Evolutionary conservation across 1,140 invertebrate species (phyloP).

Genomic region (Phymorhynchus buccinoides): DNA sequence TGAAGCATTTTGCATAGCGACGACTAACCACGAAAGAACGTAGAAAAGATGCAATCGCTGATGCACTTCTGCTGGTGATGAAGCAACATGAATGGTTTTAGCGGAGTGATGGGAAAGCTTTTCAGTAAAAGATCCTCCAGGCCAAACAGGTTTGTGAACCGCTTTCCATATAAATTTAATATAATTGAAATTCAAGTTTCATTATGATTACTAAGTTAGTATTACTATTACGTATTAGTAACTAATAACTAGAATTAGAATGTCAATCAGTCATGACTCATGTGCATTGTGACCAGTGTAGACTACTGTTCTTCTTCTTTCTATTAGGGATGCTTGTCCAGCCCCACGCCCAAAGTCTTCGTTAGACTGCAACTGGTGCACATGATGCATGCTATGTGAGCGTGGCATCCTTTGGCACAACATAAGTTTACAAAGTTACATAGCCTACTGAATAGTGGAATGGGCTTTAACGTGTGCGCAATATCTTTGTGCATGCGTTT

Average conservation of each 20-base stretch:
- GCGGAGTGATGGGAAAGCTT: slow-evolving; percentile 38
- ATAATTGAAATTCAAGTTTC: no score
- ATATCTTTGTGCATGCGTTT: no score
- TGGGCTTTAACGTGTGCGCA: no score
- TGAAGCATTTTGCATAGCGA: slow-evolving; percentile 21
- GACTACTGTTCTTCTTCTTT: background rate
- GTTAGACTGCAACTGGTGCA: no score
- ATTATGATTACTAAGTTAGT: no score
- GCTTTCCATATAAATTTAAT: no score
- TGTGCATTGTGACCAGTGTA: background rate
- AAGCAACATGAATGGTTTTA: background rate
- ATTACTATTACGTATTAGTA: background rate
- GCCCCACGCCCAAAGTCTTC: no score
- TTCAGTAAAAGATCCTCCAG: slow-evolving; percentile 35
- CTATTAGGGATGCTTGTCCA: no score
- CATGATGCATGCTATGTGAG: no score
- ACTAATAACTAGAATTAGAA: background rate
- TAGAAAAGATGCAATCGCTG: background rate
- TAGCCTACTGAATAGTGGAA: no score
- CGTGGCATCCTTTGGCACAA: background rate
- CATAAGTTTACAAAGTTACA: no score
- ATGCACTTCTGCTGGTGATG: background rate
- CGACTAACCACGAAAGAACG: background rate
- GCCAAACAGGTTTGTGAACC: slow-evolving; percentile 30
- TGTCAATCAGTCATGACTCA: background rate